phyloP scores from a whole-genome alignment of 2,113 vertebrate species.

The Rousettus leschenaultii region DNA sequence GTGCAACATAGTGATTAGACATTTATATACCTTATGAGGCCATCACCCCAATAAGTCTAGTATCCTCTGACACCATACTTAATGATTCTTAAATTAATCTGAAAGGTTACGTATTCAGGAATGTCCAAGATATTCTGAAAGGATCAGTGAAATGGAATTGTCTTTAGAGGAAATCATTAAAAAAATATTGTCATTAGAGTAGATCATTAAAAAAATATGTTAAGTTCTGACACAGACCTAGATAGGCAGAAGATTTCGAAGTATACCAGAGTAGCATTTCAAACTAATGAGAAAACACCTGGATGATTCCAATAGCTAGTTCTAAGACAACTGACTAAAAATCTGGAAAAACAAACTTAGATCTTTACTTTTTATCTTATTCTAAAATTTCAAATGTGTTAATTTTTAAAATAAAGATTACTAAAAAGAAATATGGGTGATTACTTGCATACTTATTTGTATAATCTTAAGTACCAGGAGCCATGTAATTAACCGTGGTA shows the following conservation, averaged over 20 bases:
- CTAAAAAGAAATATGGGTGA: background rate
- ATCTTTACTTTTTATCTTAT: background rate
- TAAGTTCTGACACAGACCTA: background rate
- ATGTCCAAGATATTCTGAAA: background rate
- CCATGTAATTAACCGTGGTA: background rate
- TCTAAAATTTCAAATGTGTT: background rate
- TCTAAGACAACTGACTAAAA: background rate
- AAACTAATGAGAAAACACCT: background rate
- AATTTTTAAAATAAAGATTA: background rate
- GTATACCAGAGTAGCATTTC: background rate
- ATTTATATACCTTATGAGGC: background rate
- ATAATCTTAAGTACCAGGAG: background rate
- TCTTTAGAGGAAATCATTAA: background rate
- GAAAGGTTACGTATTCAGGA: background rate
- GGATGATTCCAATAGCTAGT: background rate
- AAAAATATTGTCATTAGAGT: background rate
- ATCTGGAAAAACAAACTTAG: background rate
- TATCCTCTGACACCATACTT: background rate
- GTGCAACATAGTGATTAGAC: background rate
- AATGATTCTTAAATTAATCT: background rate
- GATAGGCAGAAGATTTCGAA: background rate
- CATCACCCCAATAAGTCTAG: background rate
- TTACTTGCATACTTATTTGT: background rate
- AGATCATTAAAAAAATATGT: background rate
- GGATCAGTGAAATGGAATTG: background rate